These are phyloP conservation scores for Cryptosula pallasiana DNA, from an alignment of 2,888 invertebrate genomes.

Conservation along the genomic window DNA sequence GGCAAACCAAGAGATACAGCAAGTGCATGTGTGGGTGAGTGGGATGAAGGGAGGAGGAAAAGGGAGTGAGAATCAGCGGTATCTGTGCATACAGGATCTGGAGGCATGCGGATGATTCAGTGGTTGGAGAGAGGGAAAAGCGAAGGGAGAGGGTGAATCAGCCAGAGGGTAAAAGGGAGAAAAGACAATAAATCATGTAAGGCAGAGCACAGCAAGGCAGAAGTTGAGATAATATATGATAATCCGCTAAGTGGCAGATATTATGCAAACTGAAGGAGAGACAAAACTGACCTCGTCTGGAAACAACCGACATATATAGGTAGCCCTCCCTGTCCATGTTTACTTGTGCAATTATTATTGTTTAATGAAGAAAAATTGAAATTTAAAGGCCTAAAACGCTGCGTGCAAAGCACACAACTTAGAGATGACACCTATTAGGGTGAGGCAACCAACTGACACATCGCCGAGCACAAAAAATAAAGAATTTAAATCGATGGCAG, in stretches of 20 bases:
- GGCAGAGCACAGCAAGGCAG: no score
- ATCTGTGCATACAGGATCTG: not conserved
- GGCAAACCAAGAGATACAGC: no score
- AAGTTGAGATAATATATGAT: not conserved
- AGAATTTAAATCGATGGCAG: no score
- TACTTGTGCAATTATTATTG: not conserved
- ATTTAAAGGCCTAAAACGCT: not conserved
- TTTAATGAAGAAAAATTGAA: not conserved
- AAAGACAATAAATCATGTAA: not conserved
- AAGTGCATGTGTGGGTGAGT: no score
- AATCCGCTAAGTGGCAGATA: not conserved
- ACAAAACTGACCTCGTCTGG: no score
- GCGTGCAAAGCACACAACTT: not conserved
- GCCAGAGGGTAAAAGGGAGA: not conserved
- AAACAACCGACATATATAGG: no score
- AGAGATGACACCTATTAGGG: not conserved
- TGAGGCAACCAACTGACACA: no score
- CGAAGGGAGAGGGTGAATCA: not conserved
- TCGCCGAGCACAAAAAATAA: no score
- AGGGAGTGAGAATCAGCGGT: no score
- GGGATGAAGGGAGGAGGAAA: no score
- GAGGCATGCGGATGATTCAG: not conserved
- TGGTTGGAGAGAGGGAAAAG: not conserved
- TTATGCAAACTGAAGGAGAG: not conserved
- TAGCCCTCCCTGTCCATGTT: no score